Percentiles rank a stretch among this genome's conserved stretches.
Conservation (phyloP, 2,797 vertebrate species). For the Thunnus albacares region DNA sequence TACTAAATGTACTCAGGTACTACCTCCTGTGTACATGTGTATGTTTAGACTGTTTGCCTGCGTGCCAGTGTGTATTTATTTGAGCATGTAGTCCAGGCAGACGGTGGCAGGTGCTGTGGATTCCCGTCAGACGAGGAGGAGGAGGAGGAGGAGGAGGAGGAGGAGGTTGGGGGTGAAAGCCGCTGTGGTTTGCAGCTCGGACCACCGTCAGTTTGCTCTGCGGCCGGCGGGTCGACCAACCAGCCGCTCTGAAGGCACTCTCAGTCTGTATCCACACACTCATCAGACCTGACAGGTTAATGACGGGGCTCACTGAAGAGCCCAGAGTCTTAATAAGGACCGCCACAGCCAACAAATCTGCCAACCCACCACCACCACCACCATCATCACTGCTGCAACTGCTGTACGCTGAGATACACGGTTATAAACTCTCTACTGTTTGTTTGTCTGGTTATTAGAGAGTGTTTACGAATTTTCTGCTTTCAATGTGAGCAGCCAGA, state of each 20-base stretch:
- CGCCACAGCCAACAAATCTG: constrained; percentile 48
- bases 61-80: constrained; percentile 54
- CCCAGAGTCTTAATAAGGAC: constrained; percentile 34
- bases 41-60: constrained; percentile 48
- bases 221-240: constrained; percentile 14
- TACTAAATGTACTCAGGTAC: not conserved
- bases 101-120: constrained; percentile 70
- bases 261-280: constrained; percentile 66
- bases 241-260: constrained; percentile 57
- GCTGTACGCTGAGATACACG: not conserved
- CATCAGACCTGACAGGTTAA: constrained; percentile 79
- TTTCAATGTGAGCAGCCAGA: not conserved
- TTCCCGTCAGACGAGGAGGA: constrained; percentile 60
- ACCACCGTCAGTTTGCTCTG: constrained; percentile 69
- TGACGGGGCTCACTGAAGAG: constrained; percentile 45
- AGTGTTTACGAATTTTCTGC: not conserved
- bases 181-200: constrained; percentile 61
- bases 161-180: constrained; percentile 20
- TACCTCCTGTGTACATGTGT: not conserved
- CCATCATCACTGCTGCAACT: not conserved
- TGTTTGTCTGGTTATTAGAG: not conserved
- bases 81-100: constrained; percentile 19
- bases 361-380: constrained; percentile 23
- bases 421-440: not conserved
- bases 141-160: constrained; percentile 3